Base-by-base conservation (phyloP, 2,888 invertebrate genomes). In the Schizaphis graminum region DNA sequence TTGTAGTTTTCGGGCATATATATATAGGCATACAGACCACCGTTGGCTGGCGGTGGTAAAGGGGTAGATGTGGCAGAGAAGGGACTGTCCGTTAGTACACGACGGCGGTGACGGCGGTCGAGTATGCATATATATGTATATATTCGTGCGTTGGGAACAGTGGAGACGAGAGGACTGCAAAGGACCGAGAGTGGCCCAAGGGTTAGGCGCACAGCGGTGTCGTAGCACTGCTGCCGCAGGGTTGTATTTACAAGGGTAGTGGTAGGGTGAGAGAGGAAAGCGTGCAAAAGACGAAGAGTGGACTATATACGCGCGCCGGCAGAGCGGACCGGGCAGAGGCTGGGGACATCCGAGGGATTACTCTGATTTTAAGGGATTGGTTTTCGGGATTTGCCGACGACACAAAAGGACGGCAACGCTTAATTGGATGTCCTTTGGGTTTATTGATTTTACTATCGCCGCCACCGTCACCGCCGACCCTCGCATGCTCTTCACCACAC, bases 351-450 rank as follows among this genome's bases (percentile, higher is more conserved):
- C 93, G 93, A 89, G 93, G 93, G 93, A 93, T 93, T 93, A 93
- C 93, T 90, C 93, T 93, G 93, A 93, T 93, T 93, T 93, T 93
- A 93, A 93, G 93, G 93, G 93, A 93, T 93, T 93, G 93, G 93
- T 93, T 93, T 93, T 93, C 89, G 93, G 93, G 93, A 93, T 93
- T 93, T 93, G 93, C 89, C 93, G 93, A 93, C 93, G 93, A 93
- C 93, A 93, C 93, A 93, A 93, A 93, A 93, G 93, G 93, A 93
- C 93, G 93, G 93, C 93, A 90, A 93, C 93, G 93, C 93, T 93
- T 93, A 93, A 93, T 93, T 93, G 93, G 93, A 93, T 93, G 93
- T 93, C 93, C 93, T 93, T 93, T 93, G 93, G 93, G 93, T 93
- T 93, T 93, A 93, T 93, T 93, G 93, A 93, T 93, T 93, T 93